These are phyloP conservation scores for Stenotaenia linearis DNA, from an alignment of 2,888 invertebrate genomes.

Conservation along the genomic window DNA sequence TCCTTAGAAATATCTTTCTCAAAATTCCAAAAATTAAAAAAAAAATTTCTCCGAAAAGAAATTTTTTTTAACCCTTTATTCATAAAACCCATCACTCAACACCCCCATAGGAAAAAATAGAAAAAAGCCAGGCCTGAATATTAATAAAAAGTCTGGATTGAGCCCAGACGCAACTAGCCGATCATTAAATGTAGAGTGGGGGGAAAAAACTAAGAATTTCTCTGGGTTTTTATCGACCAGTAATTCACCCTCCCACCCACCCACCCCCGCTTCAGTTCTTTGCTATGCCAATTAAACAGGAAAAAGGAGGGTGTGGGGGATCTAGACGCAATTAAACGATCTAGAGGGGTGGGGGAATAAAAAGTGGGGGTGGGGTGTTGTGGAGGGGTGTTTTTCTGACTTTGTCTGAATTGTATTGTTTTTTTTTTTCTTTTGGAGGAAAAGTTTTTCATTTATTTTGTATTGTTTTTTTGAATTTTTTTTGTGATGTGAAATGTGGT, in stretches of 20 bases:
- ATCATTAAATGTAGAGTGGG: slow-evolving; percentile 17
- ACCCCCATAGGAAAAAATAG: not conserved
- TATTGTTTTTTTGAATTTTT: not conserved
- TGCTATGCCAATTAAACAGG: slow-evolving; percentile 26
- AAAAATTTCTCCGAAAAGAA: not conserved
- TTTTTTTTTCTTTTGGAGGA: not conserved
- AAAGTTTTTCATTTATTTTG: not conserved
- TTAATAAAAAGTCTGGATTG: slow-evolving; percentile 23
- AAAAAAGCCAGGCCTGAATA: not conserved
- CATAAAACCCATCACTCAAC: not conserved
- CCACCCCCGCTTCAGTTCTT: slow-evolving; percentile 24
- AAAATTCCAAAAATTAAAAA: not conserved
- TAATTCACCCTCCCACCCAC: slow-evolving; percentile 15
- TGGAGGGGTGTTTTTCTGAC: not conserved
- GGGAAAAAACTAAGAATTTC: slow-evolving; percentile 20
- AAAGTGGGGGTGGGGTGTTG: not conserved
- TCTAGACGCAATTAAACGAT: slow-evolving; percentile 12
- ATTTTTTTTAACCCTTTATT: not conserved
- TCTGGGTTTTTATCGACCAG: slow-evolving; percentile 26
- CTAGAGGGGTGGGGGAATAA: slow-evolving; percentile 12
- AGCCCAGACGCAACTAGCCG: slow-evolving; percentile 1
- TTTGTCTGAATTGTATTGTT: slow-evolving; percentile 4
- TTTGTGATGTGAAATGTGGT: not conserved
- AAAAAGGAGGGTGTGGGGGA: not conserved
- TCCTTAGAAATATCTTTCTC: not conserved